phyloP scores from a whole-genome alignment of 2,797 vertebrate species.

The Bovichtus diacanthus region DNA sequence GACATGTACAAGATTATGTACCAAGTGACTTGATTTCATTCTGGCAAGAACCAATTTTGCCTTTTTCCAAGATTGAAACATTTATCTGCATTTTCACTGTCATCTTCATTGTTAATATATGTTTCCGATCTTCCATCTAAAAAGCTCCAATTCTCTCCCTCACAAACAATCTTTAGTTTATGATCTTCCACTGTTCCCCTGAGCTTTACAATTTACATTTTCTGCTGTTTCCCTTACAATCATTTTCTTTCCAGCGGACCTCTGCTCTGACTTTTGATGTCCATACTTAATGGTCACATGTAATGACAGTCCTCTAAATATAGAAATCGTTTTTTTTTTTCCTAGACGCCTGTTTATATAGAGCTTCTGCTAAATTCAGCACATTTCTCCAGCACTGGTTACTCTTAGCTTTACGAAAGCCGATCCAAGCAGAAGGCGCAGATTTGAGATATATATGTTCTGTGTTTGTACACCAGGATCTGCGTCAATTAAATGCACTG shows the following conservation, averaged over 20 bases:
- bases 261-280: not conserved
- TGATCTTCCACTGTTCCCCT: no score
- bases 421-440: not conserved
- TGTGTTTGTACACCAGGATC: not conserved
- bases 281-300: slow-evolving; percentile 16
- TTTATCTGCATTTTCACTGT: not conserved
- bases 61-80: not conserved
- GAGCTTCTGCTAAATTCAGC: not conserved
- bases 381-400: not conserved
- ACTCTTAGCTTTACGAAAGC: not conserved
- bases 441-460: not conserved
- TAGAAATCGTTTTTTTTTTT: not conserved
- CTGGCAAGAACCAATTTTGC: not conserved
- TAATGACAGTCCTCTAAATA: slow-evolving; percentile 19
- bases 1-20: not conserved
- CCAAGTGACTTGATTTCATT: not conserved
- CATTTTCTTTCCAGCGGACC: not conserved
- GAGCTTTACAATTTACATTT: not conserved
- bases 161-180: not conserved
- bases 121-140: not conserved
- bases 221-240: not conserved
- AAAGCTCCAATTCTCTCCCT: not conserved
- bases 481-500: slow-evolving; percentile 17
- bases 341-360: not conserved
- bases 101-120: not conserved